Conservation (phyloP, 2,888 invertebrate species). For the Ormyrus nitidulus region DNA sequence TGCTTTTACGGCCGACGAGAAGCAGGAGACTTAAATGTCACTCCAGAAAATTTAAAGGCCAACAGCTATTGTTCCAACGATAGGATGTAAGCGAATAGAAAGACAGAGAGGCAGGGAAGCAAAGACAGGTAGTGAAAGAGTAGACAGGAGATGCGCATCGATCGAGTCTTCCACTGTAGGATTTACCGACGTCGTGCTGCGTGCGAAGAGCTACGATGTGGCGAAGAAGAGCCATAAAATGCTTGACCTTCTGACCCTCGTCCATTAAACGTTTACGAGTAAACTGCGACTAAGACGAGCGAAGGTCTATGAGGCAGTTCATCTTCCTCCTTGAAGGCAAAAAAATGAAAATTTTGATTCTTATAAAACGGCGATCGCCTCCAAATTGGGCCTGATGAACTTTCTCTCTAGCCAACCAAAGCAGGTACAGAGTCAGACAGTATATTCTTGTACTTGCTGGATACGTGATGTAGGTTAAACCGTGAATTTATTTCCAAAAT, state of each 20-base stretch:
- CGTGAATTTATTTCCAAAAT: slow-evolving; percentile 39
- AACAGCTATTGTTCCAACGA: slow-evolving; percentile 32
- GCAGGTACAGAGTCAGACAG: background rate
- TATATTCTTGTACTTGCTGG: slow-evolving; percentile 16
- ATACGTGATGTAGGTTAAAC: slow-evolving; percentile 6
- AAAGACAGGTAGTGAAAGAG: background rate
- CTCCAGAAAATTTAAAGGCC: slow-evolving; percentile 3
- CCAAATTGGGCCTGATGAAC: background rate
- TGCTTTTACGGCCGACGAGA: too few relatives aligned
- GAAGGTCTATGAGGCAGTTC: slow-evolving; percentile 37
- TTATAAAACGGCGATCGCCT: background rate
- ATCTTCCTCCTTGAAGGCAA: slow-evolving; percentile 2
- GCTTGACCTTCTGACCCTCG: slow-evolving; percentile 47
- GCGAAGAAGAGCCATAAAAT: slow-evolving; percentile 42
- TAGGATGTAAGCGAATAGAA: background rate
- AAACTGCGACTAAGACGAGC: slow-evolving; percentile 33
- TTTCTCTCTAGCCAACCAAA: background rate
- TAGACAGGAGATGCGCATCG: slow-evolving; percentile 25
- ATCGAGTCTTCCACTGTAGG: slow-evolving; percentile 40
- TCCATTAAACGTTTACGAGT: slow-evolving; percentile 48
- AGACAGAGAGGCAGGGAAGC: background rate
- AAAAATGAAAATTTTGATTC: slow-evolving; percentile 43
- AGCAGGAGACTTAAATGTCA: background rate
- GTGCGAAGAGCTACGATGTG: slow-evolving; percentile 40
- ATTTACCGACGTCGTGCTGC: slow-evolving; percentile 37